Conservation (phyloP, 53 echinoderm and acorn worm species). For the Henricia sp. region DNA sequence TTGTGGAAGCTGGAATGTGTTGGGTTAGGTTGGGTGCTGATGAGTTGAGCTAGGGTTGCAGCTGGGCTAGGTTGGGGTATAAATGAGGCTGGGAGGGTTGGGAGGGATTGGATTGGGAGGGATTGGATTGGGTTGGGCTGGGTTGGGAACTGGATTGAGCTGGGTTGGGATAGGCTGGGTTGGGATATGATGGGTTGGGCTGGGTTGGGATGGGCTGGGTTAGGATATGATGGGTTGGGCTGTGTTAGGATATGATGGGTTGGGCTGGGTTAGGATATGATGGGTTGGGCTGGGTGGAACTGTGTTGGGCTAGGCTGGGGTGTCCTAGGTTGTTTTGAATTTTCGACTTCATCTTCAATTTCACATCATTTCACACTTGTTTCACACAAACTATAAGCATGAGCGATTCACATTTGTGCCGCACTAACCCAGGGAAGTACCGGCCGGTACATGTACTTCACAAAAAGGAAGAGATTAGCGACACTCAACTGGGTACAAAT, state of each 20-base stretch:
- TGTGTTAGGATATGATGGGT: background rate
- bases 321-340: background rate
- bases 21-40: background rate
- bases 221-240: background rate
- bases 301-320: background rate
- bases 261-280: background rate
- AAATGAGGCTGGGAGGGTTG: background rate
- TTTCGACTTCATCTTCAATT: too few relatives aligned
- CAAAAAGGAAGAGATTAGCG: too few relatives aligned
- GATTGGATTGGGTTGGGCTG: background rate
- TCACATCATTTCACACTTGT: too few relatives aligned
- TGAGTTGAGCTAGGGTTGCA: background rate
- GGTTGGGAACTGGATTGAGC: background rate
- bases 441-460: too few relatives aligned
- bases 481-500: too few relatives aligned
- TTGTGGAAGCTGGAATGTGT: background rate
- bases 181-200: background rate
- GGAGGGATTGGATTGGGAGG: background rate
- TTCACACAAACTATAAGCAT: too few relatives aligned
- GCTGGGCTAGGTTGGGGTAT: background rate
- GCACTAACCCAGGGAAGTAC: too few relatives aligned
- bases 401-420: too few relatives aligned
- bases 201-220: background rate
- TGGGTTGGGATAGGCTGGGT: background rate
- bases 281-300: background rate